Conservation (phyloP, 2,888 invertebrate species). For the Drosophila maculinotata region DNA sequence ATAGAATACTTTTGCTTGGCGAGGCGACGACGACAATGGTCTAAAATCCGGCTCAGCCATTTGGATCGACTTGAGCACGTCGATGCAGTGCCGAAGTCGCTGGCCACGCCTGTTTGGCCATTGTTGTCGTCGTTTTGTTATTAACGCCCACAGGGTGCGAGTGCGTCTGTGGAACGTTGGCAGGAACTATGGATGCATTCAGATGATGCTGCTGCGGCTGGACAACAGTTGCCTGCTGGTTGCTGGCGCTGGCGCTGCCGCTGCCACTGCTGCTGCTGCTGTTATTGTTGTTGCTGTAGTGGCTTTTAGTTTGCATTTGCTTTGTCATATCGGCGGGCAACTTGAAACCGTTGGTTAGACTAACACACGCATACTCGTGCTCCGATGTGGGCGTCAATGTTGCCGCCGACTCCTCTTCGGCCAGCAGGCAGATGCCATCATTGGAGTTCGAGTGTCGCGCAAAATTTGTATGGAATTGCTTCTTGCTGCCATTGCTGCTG, state of each 20-base stretch:
- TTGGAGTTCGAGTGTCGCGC: constrained; percentile 81
- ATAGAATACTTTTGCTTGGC: constrained; percentile 69
- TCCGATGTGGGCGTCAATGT: constrained; percentile 82
- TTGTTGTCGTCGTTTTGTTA: constrained; percentile 43
- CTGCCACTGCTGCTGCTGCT: constrained; percentile 16
- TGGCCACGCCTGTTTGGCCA: constrained; percentile 65
- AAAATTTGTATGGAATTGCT: constrained; percentile 81
- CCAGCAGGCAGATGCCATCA: constrained; percentile 81
- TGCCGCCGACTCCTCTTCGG: constrained; percentile 82
- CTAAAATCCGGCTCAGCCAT: constrained; percentile 75
- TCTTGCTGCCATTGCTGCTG: constrained; percentile 73
- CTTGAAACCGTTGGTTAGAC: constrained; percentile 75
- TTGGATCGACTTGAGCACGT: constrained; percentile 84
- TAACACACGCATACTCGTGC: constrained; percentile 68
- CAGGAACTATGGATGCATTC: constrained; percentile 81
- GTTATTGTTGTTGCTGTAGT: constrained; percentile 40
- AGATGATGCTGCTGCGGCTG: constrained; percentile 30
- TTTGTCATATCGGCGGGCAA: constrained; percentile 61
- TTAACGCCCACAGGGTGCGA: constrained; percentile 57
- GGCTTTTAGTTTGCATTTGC: constrained; percentile 30
- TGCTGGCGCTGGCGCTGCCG: constrained; percentile 32
- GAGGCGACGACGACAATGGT: constrained; percentile 34
- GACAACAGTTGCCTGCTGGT: neutral
- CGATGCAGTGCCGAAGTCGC: constrained; percentile 72
- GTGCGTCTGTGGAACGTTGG: constrained; percentile 69